These are phyloP conservation scores for Conus canariensis DNA, from an alignment of 2,888 invertebrate species.

Conservation along the genomic window DNA sequence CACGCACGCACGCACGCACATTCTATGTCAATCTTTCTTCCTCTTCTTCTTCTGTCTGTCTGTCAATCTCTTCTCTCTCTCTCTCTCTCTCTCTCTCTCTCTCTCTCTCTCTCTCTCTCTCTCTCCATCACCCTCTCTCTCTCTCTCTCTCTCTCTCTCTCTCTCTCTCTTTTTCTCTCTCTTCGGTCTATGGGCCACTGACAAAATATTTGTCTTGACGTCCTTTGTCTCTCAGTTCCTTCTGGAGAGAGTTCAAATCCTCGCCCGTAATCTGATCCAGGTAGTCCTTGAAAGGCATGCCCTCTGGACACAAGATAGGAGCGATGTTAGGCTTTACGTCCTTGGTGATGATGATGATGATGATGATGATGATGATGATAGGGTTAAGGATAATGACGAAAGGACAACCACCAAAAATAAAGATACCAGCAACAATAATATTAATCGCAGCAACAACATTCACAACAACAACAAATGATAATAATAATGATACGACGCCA, in stretches of 20 bases:
- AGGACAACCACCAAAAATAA: neutral
- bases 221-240: neutral
- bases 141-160: too few species aligned
- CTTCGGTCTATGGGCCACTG: neutral
- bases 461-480: too few species aligned
- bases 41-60: too few species aligned
- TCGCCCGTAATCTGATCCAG: conserved; percentile 7
- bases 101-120: too few species aligned
- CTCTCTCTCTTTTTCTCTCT: too few species aligned
- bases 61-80: too few species aligned
- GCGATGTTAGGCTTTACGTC: neutral
- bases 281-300: neutral
- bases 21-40: too few species aligned
- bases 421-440: neutral
- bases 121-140: too few species aligned
- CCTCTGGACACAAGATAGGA: neutral
- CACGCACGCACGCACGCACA: neutral
- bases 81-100: too few species aligned
- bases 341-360: neutral
- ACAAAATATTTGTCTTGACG: conserved; percentile 11
- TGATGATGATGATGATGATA: too few species aligned
- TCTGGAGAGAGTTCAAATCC: neutral
- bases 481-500: too few species aligned
- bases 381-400: neutral
- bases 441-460: too few species aligned